Conservation (phyloP, 2,113 vertebrate genomes). For the Neolamprologus cancellatus region DNA sequence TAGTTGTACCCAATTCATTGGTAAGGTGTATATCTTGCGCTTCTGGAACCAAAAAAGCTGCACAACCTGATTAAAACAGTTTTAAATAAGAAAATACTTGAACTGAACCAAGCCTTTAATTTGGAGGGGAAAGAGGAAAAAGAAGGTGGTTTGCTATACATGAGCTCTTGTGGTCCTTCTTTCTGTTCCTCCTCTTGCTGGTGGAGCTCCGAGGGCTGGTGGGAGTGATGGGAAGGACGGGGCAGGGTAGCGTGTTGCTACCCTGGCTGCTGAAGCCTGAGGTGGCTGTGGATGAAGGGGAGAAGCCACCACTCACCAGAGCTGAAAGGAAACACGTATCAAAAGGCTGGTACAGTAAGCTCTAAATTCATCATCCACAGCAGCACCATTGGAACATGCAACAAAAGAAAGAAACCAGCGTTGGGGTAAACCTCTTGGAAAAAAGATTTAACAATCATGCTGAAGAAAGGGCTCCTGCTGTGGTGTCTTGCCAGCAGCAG, state of each 20-base stretch:
- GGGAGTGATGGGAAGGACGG: slow-evolving; percentile 64
- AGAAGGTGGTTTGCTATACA: slow-evolving; percentile 62
- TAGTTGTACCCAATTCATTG: neutral
- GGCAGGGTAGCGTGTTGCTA: slow-evolving; percentile 77
- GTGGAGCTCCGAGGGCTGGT: slow-evolving; percentile 83
- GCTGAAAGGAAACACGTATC: slow-evolving; percentile 68
- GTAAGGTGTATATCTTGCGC: neutral
- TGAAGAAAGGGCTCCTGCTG: slow-evolving; percentile 23
- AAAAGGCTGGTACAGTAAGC: neutral
- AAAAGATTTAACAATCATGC: slow-evolving; percentile 10
- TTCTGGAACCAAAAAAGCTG: neutral
- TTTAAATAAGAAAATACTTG: neutral
- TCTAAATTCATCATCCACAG: neutral
- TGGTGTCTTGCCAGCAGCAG: slow-evolving; percentile 34
- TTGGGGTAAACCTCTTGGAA: neutral
- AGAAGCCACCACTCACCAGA: slow-evolving; percentile 85
- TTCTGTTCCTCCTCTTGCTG: slow-evolving; percentile 80
- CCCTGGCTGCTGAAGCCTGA: slow-evolving; percentile 85
- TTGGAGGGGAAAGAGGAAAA: neutral
- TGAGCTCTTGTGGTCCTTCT: slow-evolving; percentile 91
- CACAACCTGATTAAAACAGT: neutral
- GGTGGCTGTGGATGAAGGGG: slow-evolving; percentile 79
- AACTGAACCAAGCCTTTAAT: neutral
- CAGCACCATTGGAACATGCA: neutral
- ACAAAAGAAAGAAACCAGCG: neutral